A percentile compares a stretch with the other conserved stretches of the same genome.
These are phyloP conservation scores for Celastrina argiolus DNA, from an alignment of 2,888 invertebrate species.

Conservation along the genomic window DNA sequence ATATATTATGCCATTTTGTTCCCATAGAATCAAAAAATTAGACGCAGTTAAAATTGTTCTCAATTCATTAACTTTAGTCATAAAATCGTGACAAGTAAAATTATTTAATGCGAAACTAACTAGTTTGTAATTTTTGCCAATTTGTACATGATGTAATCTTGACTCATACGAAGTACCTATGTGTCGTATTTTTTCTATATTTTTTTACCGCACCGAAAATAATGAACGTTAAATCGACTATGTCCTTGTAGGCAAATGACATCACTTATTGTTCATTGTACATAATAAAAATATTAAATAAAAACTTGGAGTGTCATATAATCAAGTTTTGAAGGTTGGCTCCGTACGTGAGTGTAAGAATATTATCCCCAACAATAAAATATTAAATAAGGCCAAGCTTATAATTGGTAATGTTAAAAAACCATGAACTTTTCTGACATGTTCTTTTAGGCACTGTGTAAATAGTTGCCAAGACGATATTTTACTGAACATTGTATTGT, in stretches of 20 bases:
- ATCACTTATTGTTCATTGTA: slow-evolving; percentile 22
- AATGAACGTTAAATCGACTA: slow-evolving; percentile 9
- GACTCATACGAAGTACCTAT: background rate
- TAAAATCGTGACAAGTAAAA: background rate
- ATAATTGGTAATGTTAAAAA: background rate
- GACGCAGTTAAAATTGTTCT: too few relatives aligned
- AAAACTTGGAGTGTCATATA: slow-evolving; percentile 17
- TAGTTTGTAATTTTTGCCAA: slow-evolving; percentile 6
- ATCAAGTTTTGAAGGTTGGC: slow-evolving; percentile 19
- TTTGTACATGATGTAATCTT: background rate
- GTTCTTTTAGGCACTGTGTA: background rate
- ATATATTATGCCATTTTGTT: too few relatives aligned
- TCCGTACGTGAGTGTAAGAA: background rate
- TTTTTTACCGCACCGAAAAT: slow-evolving; percentile 6
- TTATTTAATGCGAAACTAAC: background rate
- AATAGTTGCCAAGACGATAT: background rate
- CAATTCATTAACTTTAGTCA: too few relatives aligned
- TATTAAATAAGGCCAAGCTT: background rate
- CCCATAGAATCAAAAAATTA: too few relatives aligned
- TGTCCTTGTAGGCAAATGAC: slow-evolving; percentile 16
- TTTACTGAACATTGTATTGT: too few relatives aligned
- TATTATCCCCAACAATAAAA: slow-evolving; percentile 2
- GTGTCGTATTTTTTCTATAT: slow-evolving; percentile 2
- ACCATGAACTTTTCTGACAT: background rate
- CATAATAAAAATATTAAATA: slow-evolving; percentile 21